Base-by-base conservation (phyloP, 2,113 vertebrate species). In the Vireo altiloquus region DNA sequence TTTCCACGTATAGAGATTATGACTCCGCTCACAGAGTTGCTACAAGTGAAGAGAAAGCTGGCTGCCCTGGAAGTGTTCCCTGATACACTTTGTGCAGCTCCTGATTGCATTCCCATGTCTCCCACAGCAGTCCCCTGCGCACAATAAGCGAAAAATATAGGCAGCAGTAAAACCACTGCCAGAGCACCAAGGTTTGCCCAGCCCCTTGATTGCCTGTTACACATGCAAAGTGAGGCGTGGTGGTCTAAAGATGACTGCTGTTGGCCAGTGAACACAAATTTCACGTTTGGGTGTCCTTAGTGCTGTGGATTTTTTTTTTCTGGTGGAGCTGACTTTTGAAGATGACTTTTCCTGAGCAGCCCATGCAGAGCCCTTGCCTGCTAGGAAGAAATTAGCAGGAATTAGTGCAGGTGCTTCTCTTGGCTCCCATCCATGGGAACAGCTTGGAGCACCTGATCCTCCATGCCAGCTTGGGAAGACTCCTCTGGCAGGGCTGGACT, bases 321-420 rank as follows among this genome's bases (percentile, higher is more conserved):
- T 47, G 66, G 40, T 40, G 31, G 46, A 64, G 52, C 65, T 72
- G 54, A 80, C 33, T 93, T 92, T 52, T 82, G 60, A 83, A 79
- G 77, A n/a, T 46, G 56, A 12, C 57, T 87, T 40, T 90, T 95
- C 50, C 65, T 31, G 13, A 63, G 35, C 80, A 75, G 76, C 70
- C 54, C 2, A 0, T 42, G 33, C 10, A 1, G 52, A 89, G 60
- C 37, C 4, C 3, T n/a, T 85, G 53, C 40, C 46, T 80, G 42
- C 42, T 78, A 82, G 42, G 60, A 94, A 42, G 60, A 56, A 93
- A 83, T 90, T 89, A 92, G 22, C 59, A 88, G 66, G 68, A 88
- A 77, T 92, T 88, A 94, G 70, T 35, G n/a, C 89, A 93, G 95
- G 86, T 89, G 54, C 28, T 94, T 86, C 46, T 83, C 60, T 81